Evolutionary conservation across 1,140 invertebrate genomes (phyloP), one percentile per base, ranked within the genome.

Genomic region (Heliconius hermathena): DNA sequence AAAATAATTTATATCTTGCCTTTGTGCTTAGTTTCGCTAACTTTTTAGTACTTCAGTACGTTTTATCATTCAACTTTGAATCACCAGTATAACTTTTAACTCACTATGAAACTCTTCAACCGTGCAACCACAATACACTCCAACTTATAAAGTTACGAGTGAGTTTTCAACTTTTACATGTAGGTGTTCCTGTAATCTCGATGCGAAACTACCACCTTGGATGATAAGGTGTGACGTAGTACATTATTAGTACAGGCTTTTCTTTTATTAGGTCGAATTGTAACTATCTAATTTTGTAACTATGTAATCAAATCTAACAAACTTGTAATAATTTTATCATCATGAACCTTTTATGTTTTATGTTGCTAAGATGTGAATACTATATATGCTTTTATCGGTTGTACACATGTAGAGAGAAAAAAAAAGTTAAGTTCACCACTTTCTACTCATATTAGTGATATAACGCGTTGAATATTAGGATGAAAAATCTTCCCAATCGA

Each of bases 151-250:
- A 76, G 74, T 33, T 70, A 33, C n/a, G 54, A 41, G 74, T 75
- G 38, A 71, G 57, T 76, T 76, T 70, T 71, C 3, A 76, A 70
- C 74, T 70, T 76, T 66, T 36, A 76, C 71, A 76, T 16, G 13
- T 29, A 66, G 60, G 74, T 76, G 60, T 76, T 49, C 36, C 36
- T 46, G 60, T 76, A 76, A 76, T 70, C 74, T 76, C 38, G 74
- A 46, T 76, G 41, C 60, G 38, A 66, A 76, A 70, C 41, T 70
- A 76, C 41, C 66, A 26, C 60, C 46, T n/a, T 11, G 57, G 54
- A 26, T 70, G 38, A 66, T 36, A 66, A 76, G n/a, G 66, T 49
- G 74, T 76, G 74, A n/a, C 8, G 54, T 60, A 26, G 54, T 60
- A 60, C n/a, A 60, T n/a, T 60, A 8, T 60, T 60, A 57, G 20